A percentile compares a stretch with the other conserved stretches of the same genome.
Evolutionary conservation across 1,140 invertebrate species (phyloP).

Genomic region (Diorhabda sublineata): DNA sequence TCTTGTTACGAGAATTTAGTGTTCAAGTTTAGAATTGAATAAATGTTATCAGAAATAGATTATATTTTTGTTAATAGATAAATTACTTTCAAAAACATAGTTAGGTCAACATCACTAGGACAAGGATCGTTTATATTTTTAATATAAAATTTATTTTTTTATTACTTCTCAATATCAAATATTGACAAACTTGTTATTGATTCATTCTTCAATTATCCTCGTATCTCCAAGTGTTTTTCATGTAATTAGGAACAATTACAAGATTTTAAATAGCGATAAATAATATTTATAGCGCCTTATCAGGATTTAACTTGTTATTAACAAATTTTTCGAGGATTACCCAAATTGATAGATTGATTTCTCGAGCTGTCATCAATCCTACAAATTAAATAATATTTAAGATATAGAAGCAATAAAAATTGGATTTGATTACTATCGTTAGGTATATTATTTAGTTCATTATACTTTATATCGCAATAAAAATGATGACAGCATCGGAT

Average conservation of each 20-base stretch:
- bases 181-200: neutral
- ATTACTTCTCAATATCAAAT: neutral
- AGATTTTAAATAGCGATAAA: neutral
- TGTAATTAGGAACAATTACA: slow-evolving; percentile 3
- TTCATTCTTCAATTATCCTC: neutral
- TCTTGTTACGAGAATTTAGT: no score
- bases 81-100: no score
- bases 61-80: no score
- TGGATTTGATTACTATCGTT: neutral
- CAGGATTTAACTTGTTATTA: slow-evolving; percentile 1
- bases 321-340: neutral
- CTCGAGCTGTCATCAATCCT: neutral
- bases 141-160: neutral
- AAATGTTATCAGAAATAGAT: no score
- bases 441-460: neutral
- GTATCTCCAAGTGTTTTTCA: neutral
- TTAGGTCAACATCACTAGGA: no score
- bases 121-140: neutral
- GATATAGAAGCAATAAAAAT: neutral
- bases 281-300: neutral
- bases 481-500: neutral
- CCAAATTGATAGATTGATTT: slow-evolving; percentile 1
- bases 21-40: no score
- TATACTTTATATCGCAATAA: neutral
- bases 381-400: neutral